Conservation (phyloP, 2,113 vertebrate species). For the Cathartes aura region DNA sequence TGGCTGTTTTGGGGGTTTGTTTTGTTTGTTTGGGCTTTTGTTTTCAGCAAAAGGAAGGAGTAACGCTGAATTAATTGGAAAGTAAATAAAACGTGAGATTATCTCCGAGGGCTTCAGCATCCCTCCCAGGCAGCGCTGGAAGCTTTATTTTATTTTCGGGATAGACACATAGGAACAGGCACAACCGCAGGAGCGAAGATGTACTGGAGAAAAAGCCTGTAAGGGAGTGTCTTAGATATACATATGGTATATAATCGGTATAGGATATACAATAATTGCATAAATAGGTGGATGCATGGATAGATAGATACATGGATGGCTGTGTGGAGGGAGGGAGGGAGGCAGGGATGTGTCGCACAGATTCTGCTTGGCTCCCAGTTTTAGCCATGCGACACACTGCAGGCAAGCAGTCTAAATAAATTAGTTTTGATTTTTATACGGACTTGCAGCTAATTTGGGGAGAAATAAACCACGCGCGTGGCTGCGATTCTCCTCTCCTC, state of each 20-base stretch:
- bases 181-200: rapidly evolving
- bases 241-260: too few relatives aligned
- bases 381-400: rapidly evolving
- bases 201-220: not conserved
- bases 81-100: not conserved
- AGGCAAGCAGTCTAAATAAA: not conserved
- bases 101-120: not conserved
- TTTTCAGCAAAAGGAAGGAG: not conserved
- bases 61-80: not conserved
- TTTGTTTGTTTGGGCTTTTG: not conserved
- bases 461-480: not conserved
- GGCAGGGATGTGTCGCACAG: not conserved
- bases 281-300: not conserved
- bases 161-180: rapidly evolving
- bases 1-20: rapidly evolving
- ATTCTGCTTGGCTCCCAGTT: not conserved
- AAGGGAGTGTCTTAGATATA: not conserved
- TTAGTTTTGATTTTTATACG: rapidly evolving
- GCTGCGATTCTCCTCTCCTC: not conserved
- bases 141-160: not conserved
- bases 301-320: not conserved
- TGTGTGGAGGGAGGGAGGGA: too few relatives aligned
- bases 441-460: not conserved
- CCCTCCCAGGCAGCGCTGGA: not conserved
- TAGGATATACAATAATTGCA: not conserved